Percentiles rank a stretch among this genome's conserved stretches.
Conservation (phyloP, 2,888 invertebrate species). For the Tetragonula carbonaria region DNA sequence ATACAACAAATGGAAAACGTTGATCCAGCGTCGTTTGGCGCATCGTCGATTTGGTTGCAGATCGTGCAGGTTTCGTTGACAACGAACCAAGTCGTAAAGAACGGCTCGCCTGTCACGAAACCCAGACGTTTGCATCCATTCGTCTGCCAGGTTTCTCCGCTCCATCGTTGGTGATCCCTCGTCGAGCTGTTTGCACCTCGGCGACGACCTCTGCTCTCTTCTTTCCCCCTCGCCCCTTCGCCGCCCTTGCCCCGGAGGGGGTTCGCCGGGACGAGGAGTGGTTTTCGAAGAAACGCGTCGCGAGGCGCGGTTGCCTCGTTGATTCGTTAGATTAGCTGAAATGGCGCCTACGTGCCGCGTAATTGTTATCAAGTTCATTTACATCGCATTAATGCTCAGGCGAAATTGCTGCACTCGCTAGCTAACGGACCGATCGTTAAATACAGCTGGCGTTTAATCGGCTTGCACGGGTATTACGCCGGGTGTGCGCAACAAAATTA, state of each 20-base stretch:
- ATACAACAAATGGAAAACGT: not conserved
- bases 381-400: slow-evolving; percentile 61
- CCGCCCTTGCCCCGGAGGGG: not conserved
- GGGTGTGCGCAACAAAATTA: slow-evolving; percentile 65
- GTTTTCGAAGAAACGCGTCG: not conserved
- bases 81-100: slow-evolving; percentile 91
- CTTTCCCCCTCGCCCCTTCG: not conserved
- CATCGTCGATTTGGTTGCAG: slow-evolving; percentile 83
- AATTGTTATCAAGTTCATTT: slow-evolving; percentile 70
- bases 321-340: slow-evolving; percentile 7
- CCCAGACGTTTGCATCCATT: slow-evolving; percentile 87
- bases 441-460: slow-evolving; percentile 67
- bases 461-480: slow-evolving; percentile 59
- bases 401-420: slow-evolving; percentile 61
- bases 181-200: too few species aligned
- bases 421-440: slow-evolving; percentile 64
- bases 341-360: slow-evolving; percentile 11
- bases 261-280: not conserved
- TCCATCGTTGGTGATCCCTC: not conserved
- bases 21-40: slow-evolving; percentile 22
- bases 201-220: too few species aligned
- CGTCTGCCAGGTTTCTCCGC: not conserved
- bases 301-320: not conserved
- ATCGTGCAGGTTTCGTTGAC: slow-evolving; percentile 98
- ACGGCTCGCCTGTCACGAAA: slow-evolving; percentile 94